Conservation (phyloP, 1,140 invertebrate species). For the Paraescarpia echinospica region DNA sequence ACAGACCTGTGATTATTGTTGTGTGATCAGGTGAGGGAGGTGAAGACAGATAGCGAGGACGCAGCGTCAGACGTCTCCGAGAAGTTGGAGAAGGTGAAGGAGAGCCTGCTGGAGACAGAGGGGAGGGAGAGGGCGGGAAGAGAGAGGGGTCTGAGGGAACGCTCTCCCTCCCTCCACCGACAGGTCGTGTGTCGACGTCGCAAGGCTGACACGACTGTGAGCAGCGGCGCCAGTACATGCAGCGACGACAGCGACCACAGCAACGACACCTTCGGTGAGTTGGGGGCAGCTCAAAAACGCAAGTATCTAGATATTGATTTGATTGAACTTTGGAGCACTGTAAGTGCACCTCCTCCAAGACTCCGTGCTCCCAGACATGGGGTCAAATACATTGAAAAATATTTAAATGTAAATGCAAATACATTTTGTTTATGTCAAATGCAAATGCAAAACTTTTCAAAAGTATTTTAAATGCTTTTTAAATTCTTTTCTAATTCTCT, state of each 20-base stretch:
- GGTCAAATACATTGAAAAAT: too few species aligned
- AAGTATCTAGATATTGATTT: too few species aligned
- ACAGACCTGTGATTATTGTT: too few species aligned
- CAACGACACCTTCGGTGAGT: constrained; percentile 87
- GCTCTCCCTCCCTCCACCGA: constrained; percentile 31
- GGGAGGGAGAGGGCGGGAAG: constrained; percentile 38
- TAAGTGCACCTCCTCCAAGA: not conserved
- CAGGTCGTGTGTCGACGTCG: constrained; percentile 13
- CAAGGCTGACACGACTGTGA: constrained; percentile 60
- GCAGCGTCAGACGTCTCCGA: constrained; percentile 67
- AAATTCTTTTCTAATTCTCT: too few species aligned
- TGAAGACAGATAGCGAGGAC: constrained; percentile 79
- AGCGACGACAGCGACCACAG: constrained; percentile 74
- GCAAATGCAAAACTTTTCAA: too few species aligned
- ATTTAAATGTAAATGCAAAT: too few species aligned
- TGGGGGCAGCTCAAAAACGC: not conserved
- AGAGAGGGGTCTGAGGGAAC: constrained; percentile 37
- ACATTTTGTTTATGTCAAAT: too few species aligned
- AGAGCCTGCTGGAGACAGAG: constrained; percentile 47
- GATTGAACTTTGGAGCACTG: not conserved
- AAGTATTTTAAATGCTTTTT: too few species aligned
- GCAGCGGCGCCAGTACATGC: constrained; percentile 60
- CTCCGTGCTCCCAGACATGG: too few species aligned
- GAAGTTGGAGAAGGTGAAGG: constrained; percentile 61
- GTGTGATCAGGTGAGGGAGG: constrained; percentile 26